These are phyloP conservation scores for Parascotia fuliginaria DNA, from an alignment of 2,888 invertebrate genomes.

Conservation along the genomic window DNA sequence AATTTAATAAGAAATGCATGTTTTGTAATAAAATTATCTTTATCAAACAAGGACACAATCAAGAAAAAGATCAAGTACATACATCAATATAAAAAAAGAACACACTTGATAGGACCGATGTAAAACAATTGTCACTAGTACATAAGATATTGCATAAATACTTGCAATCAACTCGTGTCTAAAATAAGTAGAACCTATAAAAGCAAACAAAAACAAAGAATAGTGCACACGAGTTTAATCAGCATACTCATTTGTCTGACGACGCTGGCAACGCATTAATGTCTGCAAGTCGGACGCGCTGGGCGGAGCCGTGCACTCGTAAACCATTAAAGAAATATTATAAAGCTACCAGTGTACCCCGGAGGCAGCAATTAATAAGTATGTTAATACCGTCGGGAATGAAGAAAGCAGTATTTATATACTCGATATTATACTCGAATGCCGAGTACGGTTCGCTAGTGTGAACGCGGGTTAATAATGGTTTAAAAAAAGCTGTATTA, in stretches of 20 bases:
- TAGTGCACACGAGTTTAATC: constrained; percentile 70
- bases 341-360: constrained; percentile 77
- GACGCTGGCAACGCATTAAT: constrained; percentile 58
- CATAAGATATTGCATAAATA: constrained; percentile 20
- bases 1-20: too few relatives aligned
- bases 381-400: constrained; percentile 69
- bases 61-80: too few relatives aligned
- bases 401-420: constrained; percentile 51
- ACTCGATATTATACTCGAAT: constrained; percentile 47
- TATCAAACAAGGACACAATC: too few relatives aligned
- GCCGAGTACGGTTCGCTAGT: constrained; percentile 48
- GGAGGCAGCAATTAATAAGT: constrained; percentile 80
- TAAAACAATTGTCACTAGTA: constrained; percentile 17
- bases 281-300: constrained; percentile 55
- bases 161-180: constrained; percentile 25
- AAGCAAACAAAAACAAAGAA: constrained; percentile 55
- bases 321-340: constrained; percentile 79
- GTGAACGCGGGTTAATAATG: constrained; percentile 52
- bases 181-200: constrained; percentile 33
- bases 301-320: constrained; percentile 72
- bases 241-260: constrained; percentile 75
- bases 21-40: too few relatives aligned
- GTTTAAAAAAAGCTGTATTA: constrained; percentile 16
- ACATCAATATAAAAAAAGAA: too few relatives aligned
- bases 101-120: neutral